phyloP scores from a whole-genome alignment of 2,888 invertebrate species.

The Piscicola geometra region DNA sequence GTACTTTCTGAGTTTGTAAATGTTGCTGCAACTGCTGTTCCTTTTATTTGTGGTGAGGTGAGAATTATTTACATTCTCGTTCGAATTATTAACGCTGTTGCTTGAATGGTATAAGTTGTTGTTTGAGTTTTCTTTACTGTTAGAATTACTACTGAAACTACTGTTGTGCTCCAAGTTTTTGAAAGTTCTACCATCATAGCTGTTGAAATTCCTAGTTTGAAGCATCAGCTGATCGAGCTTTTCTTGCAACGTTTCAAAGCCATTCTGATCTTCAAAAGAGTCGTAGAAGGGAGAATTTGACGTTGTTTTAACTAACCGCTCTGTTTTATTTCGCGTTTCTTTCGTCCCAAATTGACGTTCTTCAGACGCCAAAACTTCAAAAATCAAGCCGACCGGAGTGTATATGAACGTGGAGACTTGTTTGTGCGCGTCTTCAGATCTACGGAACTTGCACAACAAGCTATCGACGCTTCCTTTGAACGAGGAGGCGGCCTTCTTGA shows the following conservation, averaged over 20 bases:
- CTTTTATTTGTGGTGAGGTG: too few species aligned
- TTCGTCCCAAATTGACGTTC: background rate
- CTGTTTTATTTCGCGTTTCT: background rate
- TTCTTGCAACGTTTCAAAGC: background rate
- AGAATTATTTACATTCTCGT: background rate
- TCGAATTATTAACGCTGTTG: background rate
- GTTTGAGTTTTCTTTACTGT: background rate
- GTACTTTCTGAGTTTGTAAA: background rate
- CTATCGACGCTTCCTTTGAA: conserved; percentile 33
- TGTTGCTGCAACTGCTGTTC: background rate
- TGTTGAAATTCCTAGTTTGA: too few species aligned
- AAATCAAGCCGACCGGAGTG: background rate
- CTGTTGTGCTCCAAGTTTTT: too few species aligned
- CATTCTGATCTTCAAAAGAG: background rate
- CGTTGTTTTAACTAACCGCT: background rate
- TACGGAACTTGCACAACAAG: conserved; percentile 7
- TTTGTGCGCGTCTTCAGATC: background rate
- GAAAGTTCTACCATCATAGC: too few species aligned
- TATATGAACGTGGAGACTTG: conserved; percentile 11
- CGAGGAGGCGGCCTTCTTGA: background rate
- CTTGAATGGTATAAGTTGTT: background rate
- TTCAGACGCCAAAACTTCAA: conserved; percentile 20
- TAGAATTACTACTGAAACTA: too few species aligned
- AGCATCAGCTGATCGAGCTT: background rate
- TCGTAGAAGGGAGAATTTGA: background rate